Conservation (phyloP, 2,888 invertebrate species). For the Melieria crassipennis region DNA sequence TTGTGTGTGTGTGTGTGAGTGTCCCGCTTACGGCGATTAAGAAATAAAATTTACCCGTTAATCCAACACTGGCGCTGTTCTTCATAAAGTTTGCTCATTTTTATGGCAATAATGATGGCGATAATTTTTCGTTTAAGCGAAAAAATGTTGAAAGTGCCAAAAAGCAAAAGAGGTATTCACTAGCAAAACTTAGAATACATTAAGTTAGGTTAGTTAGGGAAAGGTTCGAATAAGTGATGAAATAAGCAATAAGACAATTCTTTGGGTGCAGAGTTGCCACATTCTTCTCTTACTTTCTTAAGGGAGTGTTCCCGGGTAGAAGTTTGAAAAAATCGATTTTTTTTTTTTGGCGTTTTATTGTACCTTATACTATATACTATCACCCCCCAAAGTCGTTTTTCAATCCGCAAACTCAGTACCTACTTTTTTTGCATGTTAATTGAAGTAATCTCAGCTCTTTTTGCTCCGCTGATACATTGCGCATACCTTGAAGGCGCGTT, state of each 20-base stretch:
- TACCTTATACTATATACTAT: too few relatives aligned
- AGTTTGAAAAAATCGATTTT: too few relatives aligned
- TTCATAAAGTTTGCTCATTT: background rate
- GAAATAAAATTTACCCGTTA: background rate
- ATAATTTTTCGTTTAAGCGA: conserved; percentile 58
- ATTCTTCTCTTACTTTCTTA: background rate
- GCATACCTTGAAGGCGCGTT: too few relatives aligned
- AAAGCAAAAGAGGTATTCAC: background rate
- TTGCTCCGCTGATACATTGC: too few relatives aligned
- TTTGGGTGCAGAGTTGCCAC: too few relatives aligned
- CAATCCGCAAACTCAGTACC: too few relatives aligned
- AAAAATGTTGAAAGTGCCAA: background rate
- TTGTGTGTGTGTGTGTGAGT: background rate
- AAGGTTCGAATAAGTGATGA: background rate
- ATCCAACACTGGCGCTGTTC: background rate
- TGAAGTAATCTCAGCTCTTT: too few relatives aligned
- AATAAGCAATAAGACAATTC: too few relatives aligned
- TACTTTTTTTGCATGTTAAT: too few relatives aligned
- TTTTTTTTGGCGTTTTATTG: too few relatives aligned
- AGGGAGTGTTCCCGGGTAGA: too few relatives aligned
- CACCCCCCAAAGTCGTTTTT: too few relatives aligned
- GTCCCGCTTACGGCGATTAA: background rate
- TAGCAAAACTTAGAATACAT: background rate
- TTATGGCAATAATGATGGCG: conserved; percentile 45
- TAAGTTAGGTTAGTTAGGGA: background rate